These are phyloP conservation scores for Smittia aterrima DNA, from an alignment of 2,888 invertebrate genomes.

Conservation along the genomic window DNA sequence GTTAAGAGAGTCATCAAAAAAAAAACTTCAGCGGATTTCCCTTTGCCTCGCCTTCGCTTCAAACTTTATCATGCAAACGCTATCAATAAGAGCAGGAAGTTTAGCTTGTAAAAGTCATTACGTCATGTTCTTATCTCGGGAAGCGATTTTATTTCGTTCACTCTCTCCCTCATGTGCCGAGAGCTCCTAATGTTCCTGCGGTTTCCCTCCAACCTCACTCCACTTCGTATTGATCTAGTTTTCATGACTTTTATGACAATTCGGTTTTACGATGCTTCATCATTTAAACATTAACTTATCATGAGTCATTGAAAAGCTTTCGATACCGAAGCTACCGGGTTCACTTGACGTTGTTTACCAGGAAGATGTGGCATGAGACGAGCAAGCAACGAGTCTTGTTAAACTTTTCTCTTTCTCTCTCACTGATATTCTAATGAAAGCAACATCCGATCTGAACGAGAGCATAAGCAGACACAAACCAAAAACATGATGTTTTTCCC, in stretches of 20 bases:
- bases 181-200: background rate
- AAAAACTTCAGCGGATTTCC: no score
- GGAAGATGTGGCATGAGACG: background rate
- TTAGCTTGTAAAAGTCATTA: no score
- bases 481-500: slow-evolving; percentile 4
- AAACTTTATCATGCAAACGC: no score
- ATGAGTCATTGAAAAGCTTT: slow-evolving; percentile 11
- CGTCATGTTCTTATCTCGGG: no score
- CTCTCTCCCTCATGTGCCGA: no score
- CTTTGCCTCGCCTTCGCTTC: no score
- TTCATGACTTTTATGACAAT: slow-evolving; percentile 4
- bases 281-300: slow-evolving; percentile 40
- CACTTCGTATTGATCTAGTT: background rate
- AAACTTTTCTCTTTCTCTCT: slow-evolving; percentile 18
- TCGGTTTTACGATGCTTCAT: slow-evolving; percentile 21
- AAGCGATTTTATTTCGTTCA: no score
- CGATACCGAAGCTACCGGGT: background rate
- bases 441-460: background rate
- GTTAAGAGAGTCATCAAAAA: no score
- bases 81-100: no score
- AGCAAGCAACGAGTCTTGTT: background rate
- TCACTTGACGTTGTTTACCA: background rate
- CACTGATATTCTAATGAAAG: background rate
- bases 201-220: background rate
- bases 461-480: background rate